Evolutionary conservation across 92 coral and sea anemone species (phyloP).

Genomic region (Hydrozoanthus gracilis): DNA sequence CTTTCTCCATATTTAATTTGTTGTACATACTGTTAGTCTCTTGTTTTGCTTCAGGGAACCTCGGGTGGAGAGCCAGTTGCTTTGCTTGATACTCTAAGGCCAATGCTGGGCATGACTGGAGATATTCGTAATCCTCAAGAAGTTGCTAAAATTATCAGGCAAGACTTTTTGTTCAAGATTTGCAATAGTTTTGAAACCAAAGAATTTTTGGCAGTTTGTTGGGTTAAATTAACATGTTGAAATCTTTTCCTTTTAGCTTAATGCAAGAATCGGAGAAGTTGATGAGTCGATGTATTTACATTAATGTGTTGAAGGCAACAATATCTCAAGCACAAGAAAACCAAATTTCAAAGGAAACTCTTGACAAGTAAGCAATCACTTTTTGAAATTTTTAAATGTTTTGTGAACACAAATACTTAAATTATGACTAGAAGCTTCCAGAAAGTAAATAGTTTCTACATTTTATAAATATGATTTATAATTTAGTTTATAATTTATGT

Average conservation of each 20-base stretch:
- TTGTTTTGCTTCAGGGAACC: conserved; percentile 62
- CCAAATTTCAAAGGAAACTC: conserved; percentile 73
- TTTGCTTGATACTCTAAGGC: conserved; percentile 84
- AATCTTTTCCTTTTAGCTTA: conserved; percentile 58
- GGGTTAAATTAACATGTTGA: neutral
- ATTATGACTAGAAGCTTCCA: neutral
- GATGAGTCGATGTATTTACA: conserved; percentile 89
- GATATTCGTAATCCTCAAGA: conserved; percentile 95
- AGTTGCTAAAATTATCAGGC: conserved; percentile 89
- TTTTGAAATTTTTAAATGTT: neutral
- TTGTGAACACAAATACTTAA: neutral
- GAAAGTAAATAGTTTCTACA: too few relatives aligned
- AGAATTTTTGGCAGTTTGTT: neutral
- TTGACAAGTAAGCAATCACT: conserved; percentile 76
- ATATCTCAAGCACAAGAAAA: conserved; percentile 80
- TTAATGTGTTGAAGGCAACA: conserved; percentile 91
- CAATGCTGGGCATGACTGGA: conserved; percentile 89
- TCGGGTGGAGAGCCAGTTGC: conserved; percentile 93
- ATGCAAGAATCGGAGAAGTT: conserved; percentile 96
- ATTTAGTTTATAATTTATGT: too few relatives aligned
- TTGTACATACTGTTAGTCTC: too few relatives aligned
- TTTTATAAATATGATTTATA: too few relatives aligned
- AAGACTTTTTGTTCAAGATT: neutral
- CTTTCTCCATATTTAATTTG: too few relatives aligned
- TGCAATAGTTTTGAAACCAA: neutral